Evolutionary conservation across 2,797 vertebrate species (phyloP), one percentile per base, ranked within the genome.

Genomic region (Acipenser ruthenus): DNA sequence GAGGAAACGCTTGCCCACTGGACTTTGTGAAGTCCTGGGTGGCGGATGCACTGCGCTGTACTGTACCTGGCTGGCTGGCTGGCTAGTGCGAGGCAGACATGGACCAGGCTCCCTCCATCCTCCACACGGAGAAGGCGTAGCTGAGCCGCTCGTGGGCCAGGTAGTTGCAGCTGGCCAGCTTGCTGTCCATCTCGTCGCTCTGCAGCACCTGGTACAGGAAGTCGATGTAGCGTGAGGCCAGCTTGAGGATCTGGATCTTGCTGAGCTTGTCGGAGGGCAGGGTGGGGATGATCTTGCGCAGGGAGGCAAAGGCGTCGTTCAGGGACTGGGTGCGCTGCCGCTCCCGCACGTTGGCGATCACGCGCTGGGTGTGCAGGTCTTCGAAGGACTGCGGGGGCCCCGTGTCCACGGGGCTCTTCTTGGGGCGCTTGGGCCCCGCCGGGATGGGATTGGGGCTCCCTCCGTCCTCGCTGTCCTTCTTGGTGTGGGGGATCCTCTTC

Each of bases 21-120:
- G 37, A 37, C 37, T 37, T 5, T 37, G 37, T 37, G 37, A 37
- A 37, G 37, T 5, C 3, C 37, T 37, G 37, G 37, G 3, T 37
- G 37, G 37, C 37, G 37, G 37, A 37, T 37, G 37, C 37, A 37
- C 37, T 37, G 37, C 37, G 37, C 37, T 37, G 37, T 4, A 5
- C 37, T 37, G 37, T 37, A 37, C 37, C 18, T 18, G 18, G 18
- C 18, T 18, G 15, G 15, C 71, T 72, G 70, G 74, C 79, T 73
- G 63, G 72, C 81, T 93, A 96, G 76, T 93, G 93, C 56, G 92
- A 88, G 1, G 93, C 85, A 2, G 93, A 95, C 93, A 94, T 92
- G 80, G 94, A 91, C 94, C 94, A 95, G 75, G 94, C 93, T 12
- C 94, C 94, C 80, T 96, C 94, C 94, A 96, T 95, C 87, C 94